Evolutionary conservation across 2,888 invertebrate genomes (phyloP), one percentile per base, ranked within the genome.

Genomic region (Drosophila aldrichi): DNA sequence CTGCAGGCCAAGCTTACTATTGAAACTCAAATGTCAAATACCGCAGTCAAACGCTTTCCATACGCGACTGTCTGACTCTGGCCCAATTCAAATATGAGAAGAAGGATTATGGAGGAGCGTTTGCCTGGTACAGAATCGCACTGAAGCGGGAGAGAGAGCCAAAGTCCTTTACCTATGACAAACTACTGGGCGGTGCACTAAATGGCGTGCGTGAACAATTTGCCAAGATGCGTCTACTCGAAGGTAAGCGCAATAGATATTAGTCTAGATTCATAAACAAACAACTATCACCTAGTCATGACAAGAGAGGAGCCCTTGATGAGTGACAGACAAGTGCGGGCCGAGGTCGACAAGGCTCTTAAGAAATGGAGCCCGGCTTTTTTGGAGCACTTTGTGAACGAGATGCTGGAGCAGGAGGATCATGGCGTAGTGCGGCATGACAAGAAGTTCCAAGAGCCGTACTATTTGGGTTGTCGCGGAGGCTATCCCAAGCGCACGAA

Each of bases 391-490:
- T 60, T 64, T 6, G 52, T 76, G 0, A 48, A 52, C 4, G 14
- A 43, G 8, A 16, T 67, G 5, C 61, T 80, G 0, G 43, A 12
- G 0, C 20, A 59, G 20, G 57, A 62, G 18, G 57, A 65, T 8
- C 40, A 22, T n/a, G 22, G 16, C 2, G 14, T 56, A 0, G 22
- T 41, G 0, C 4, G 9, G 2, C 7, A 29, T 32, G 3, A 48
- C 9, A 3, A 14, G 49, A 18, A 49, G 14, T 20, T 34, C 9
- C 0, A 18, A 6, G n/a, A 40, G 12, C 12, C 43, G 1, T 32
- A 68, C 34, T 32, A 68, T 2, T n/a, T 59, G 12, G 85, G 82
- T 9, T 83, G 82, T 56, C 82, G 65, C 0, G 74, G 74, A 1
- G 29, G 22, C 0, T 83, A 66, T 40, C 59, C 56, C 0, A 63